Evolutionary conservation across 1,140 invertebrate genomes (phyloP).

Genomic region (Triops longicaudatus): DNA sequence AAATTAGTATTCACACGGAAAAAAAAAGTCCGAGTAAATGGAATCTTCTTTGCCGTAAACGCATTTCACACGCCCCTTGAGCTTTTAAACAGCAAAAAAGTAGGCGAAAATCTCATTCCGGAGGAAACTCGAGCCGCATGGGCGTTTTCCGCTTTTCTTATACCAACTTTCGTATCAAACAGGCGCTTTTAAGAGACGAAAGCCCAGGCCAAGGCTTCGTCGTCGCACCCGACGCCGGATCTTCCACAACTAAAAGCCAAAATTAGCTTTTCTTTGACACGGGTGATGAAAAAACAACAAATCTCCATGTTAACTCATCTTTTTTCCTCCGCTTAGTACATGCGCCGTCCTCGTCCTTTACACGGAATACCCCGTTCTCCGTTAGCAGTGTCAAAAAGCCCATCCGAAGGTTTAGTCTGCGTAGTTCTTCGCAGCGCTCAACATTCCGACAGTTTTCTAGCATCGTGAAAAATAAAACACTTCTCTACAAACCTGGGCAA

Average conservation of each 20-base stretch:
- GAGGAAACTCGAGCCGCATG: no score
- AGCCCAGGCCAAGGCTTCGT: not conserved
- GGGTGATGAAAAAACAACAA: no score
- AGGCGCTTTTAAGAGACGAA: not conserved
- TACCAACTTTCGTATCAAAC: not conserved
- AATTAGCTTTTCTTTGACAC: not conserved
- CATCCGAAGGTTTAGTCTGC: not conserved
- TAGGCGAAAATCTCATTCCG: no score
- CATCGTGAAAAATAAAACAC: not conserved
- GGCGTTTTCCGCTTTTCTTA: not conserved
- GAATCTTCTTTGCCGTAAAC: no score
- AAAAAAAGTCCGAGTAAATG: no score
- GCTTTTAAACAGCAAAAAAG: no score
- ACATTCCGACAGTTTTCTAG: not conserved
- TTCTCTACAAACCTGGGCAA: not conserved
- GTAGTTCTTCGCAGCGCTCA: not conserved
- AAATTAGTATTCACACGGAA: no score
- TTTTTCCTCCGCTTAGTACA: not conserved
- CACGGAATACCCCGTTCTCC: not conserved
- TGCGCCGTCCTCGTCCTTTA: not conserved
- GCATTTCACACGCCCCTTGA: no score
- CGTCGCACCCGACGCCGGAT: not conserved
- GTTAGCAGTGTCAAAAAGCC: not conserved
- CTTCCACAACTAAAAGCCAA: not conserved
- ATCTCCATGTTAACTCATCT: no score